These are phyloP conservation scores for Orthosia gothica DNA, from an alignment of 2,888 invertebrate genomes.

Conservation along the genomic window DNA sequence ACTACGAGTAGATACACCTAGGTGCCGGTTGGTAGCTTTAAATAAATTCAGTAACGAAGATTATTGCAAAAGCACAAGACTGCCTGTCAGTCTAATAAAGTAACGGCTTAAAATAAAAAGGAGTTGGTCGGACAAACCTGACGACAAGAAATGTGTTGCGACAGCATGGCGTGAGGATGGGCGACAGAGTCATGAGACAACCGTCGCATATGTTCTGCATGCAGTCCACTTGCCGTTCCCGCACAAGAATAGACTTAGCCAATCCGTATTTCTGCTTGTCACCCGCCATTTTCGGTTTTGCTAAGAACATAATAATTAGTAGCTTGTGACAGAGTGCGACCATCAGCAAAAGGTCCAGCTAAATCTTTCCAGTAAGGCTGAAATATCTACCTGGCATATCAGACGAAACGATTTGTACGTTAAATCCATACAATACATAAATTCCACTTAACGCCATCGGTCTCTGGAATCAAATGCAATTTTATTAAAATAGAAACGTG, in stretches of 20 bases:
- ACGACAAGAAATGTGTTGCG: constrained; percentile 88
- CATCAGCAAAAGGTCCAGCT: neutral
- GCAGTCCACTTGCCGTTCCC: constrained; percentile 86
- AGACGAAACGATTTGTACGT: constrained; percentile 87
- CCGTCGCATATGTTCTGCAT: constrained; percentile 87
- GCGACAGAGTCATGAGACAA: constrained; percentile 87
- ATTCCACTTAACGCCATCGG: constrained; percentile 83
- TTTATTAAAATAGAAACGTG: neutral
- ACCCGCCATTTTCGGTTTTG: constrained; percentile 67
- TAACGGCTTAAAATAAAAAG: neutral
- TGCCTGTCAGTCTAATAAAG: neutral
- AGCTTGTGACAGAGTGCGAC: neutral
- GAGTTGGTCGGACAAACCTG: constrained; percentile 70
- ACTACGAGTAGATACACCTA: neutral
- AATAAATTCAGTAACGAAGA: neutral
- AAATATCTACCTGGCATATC: constrained; percentile 82
- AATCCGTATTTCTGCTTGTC: constrained; percentile 82
- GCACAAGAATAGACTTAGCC: constrained; percentile 85
- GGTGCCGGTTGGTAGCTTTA: neutral
- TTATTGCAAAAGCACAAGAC: neutral
- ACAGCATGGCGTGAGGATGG: constrained; percentile 88
- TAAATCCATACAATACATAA: constrained; percentile 82
- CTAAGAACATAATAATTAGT: constrained; percentile 61
- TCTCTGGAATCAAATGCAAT: constrained; percentile 74
- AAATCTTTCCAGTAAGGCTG: neutral